Percentiles rank a stretch among this genome's conserved stretches.
Evolutionary conservation across 2,797 vertebrate species (phyloP).

Genomic region (Microchirus variegatus): DNA sequence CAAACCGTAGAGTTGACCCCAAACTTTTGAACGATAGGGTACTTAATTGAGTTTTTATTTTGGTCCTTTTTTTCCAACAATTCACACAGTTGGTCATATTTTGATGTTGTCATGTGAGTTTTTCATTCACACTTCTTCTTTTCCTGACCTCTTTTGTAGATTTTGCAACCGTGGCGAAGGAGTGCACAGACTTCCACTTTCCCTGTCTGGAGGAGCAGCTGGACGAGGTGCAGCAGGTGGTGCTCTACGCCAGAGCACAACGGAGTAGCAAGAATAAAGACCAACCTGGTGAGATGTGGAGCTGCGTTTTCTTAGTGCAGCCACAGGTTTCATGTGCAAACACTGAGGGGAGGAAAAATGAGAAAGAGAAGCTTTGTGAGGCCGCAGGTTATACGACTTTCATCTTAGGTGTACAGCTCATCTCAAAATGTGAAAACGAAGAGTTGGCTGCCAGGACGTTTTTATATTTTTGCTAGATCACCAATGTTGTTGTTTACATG

Average conservation of each 20-base stretch:
- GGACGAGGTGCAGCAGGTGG: slow-evolving; percentile 93
- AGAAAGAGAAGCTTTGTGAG: neutral
- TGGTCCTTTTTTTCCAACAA: too few species aligned
- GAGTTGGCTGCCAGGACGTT: too few species aligned
- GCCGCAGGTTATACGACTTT: neutral
- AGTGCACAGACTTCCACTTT: slow-evolving; percentile 98
- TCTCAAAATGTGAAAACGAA: neutral
- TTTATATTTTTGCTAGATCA: neutral
- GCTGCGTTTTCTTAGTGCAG: neutral
- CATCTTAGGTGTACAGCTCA: slow-evolving; percentile 2
- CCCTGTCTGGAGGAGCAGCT: slow-evolving; percentile 91
- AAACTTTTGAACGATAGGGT: too few species aligned
- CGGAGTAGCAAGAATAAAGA: slow-evolving; percentile 88
- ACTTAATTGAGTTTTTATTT: too few species aligned
- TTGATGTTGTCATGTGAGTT: too few species aligned
- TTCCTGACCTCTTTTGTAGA: slow-evolving; percentile 74
- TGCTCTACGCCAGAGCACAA: slow-evolving; percentile 92
- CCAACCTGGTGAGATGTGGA: slow-evolving; percentile 79
- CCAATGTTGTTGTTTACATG: slow-evolving; percentile 1
- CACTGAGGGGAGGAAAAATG: neutral
- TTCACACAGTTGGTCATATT: too few species aligned
- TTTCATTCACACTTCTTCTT: slow-evolving; percentile 27
- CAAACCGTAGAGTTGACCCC: too few species aligned
- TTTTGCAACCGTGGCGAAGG: slow-evolving; percentile 94
- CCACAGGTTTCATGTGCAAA: slow-evolving; percentile 2